phyloP scores from a whole-genome alignment of 2,113 vertebrate species.

The Cephalopholis sonnerati region DNA sequence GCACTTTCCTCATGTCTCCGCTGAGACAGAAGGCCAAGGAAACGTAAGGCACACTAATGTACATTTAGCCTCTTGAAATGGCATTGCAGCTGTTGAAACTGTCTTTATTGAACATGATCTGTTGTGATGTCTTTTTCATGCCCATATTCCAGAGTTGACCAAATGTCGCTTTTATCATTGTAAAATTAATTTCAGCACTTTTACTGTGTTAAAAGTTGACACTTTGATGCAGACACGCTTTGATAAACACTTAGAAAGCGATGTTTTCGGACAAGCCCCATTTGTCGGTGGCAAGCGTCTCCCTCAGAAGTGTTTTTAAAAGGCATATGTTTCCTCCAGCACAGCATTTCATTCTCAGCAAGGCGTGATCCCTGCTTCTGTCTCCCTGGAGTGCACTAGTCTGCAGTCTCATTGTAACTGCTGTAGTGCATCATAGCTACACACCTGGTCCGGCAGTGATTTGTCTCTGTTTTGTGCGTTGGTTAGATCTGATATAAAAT shows the following conservation, averaged over 20 bases:
- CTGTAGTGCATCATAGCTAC: not conserved
- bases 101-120: not conserved
- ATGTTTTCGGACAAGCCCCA: conserved; percentile 15
- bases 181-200: conserved; percentile 8
- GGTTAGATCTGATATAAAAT: not conserved
- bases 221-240: conserved; percentile 1
- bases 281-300: conserved; percentile 13
- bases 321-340: conserved; percentile 10
- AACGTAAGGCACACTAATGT: not conserved
- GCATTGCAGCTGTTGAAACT: not conserved
- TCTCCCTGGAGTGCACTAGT: not conserved
- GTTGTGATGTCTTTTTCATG: not conserved
- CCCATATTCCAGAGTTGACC: not conserved
- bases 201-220: conserved; percentile 6
- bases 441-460: not conserved
- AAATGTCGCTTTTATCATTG: conserved; percentile 4
- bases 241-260: conserved; percentile 7
- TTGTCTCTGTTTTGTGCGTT: not conserved
- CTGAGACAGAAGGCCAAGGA: conserved; percentile 1
- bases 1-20: conserved; percentile 6
- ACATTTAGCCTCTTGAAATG: conserved; percentile 7
- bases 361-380: conserved; percentile 20
- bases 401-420: not conserved
- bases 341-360: conserved; percentile 24
- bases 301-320: conserved; percentile 16